Evolutionary conservation across 2,888 invertebrate species (phyloP).

Genomic region (Chrysolina oricalcia): DNA sequence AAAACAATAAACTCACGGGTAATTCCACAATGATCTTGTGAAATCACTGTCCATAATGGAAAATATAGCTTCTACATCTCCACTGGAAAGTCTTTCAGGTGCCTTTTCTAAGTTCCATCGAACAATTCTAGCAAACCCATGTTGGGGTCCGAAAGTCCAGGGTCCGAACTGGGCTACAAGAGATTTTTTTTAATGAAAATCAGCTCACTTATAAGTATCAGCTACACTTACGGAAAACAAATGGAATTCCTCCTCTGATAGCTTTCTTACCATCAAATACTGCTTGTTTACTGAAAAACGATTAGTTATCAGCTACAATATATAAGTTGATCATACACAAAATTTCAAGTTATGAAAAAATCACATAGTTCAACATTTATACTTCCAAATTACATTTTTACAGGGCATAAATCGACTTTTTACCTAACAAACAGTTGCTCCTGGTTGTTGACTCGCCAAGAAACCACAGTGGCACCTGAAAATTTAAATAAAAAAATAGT

Average conservation of each 20-base stretch:
- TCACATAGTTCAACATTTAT: no score
- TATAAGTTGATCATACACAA: no score
- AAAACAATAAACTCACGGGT: constrained; percentile 78
- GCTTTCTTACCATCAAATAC: constrained; percentile 97
- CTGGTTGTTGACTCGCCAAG: constrained; percentile 96
- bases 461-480: constrained; percentile 95
- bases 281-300: constrained; percentile 87
- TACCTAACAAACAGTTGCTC: constrained; percentile 98
- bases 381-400: not conserved
- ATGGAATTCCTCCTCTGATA: constrained; percentile 96
- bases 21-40: constrained; percentile 95
- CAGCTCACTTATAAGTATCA: constrained; percentile 1
- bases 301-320: not conserved
- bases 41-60: constrained; percentile 94
- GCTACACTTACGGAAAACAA: constrained; percentile 93
- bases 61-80: constrained; percentile 94
- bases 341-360: no score
- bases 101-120: constrained; percentile 93
- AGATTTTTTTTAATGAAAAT: constrained; percentile 25
- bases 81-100: constrained; percentile 90
- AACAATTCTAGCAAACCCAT: constrained; percentile 95
- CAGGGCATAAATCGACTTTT: constrained; percentile 62
- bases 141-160: constrained; percentile 96
- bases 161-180: constrained; percentile 93
- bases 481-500: constrained; percentile 53